A percentile compares a stretch with the other conserved stretches of the same genome.
Conservation (phyloP, 1,140 invertebrate genomes). For the Ceratina australensis region DNA sequence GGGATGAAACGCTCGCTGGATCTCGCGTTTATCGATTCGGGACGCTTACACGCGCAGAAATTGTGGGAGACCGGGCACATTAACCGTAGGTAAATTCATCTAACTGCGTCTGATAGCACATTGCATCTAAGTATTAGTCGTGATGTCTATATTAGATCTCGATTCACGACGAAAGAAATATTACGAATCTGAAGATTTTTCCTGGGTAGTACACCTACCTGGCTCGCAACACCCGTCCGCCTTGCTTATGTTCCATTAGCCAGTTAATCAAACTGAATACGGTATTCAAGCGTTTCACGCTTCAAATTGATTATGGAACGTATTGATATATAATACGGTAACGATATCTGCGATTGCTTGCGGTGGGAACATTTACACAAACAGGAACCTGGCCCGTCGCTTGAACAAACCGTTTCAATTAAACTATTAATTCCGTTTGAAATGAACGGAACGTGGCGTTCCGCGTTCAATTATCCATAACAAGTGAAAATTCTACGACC, state of each 20-base stretch:
- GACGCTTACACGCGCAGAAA: constrained; percentile 30
- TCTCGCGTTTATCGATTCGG: constrained; percentile 32
- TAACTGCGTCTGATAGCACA: neutral
- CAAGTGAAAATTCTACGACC: too few relatives aligned
- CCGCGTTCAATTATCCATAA: neutral
- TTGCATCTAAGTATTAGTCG: neutral
- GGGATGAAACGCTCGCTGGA: neutral
- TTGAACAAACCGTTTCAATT: neutral
- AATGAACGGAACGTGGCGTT: neutral
- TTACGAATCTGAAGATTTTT: too few relatives aligned
- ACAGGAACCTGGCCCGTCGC: neutral
- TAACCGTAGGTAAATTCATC: constrained; percentile 15
- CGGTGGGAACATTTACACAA: neutral
- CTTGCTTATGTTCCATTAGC: neutral
- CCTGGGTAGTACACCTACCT: too few relatives aligned
- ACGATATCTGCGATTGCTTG: neutral
- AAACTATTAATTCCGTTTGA: neutral
- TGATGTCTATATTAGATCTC: too few relatives aligned
- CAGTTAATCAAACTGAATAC: neutral
- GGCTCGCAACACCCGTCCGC: neutral
- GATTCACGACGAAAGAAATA: too few relatives aligned
- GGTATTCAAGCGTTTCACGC: neutral
- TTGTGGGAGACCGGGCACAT: constrained; percentile 2
- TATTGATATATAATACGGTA: neutral
- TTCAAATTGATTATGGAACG: neutral